Percentiles rank a stretch among this genome's conserved stretches.
Evolutionary conservation across 2,797 vertebrate genomes (phyloP).

Genomic region (Liparis tanakae): DNA sequence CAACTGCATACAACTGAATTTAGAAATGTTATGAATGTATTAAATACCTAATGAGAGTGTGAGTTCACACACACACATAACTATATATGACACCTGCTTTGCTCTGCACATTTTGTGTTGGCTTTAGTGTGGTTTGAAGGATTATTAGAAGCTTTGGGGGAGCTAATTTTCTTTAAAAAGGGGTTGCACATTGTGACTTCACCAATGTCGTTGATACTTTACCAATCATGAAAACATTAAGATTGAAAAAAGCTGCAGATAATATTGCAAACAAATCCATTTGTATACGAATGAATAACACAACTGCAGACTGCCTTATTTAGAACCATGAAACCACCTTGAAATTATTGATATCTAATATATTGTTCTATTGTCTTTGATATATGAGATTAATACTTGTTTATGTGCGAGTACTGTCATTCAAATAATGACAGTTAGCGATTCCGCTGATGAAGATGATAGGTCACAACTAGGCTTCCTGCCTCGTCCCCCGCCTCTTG

Average conservation of each 20-base stretch:
- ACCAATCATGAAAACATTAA: background rate
- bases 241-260: background rate
- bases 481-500: background rate
- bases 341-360: background rate
- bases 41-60: background rate
- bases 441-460: background rate
- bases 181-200: background rate
- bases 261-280: background rate
- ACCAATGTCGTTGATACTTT: background rate
- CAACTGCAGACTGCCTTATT: background rate
- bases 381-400: background rate
- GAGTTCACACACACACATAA: background rate
- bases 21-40: background rate
- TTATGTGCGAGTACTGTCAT: background rate
- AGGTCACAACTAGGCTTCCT: background rate
- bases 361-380: background rate
- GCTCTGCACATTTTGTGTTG: background rate
- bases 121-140: background rate
- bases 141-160: background rate
- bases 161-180: background rate
- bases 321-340: accelerated
- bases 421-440: background rate
- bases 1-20: background rate
- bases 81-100: background rate
- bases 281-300: background rate